These are phyloP conservation scores for Crypturellus undulatus DNA, from an alignment of 2,113 vertebrate genomes.

Conservation along the genomic window DNA sequence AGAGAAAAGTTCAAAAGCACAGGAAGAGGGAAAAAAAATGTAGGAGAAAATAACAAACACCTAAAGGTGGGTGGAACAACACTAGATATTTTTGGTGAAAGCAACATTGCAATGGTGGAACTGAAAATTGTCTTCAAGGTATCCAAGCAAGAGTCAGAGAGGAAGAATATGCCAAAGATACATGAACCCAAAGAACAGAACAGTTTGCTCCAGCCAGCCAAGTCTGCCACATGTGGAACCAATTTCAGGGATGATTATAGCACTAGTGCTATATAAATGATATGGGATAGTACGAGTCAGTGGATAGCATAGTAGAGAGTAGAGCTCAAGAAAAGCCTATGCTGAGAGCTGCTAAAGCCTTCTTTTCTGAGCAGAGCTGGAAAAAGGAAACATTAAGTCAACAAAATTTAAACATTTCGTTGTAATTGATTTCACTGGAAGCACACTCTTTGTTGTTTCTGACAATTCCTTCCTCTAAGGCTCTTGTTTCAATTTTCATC, in stretches of 20 bases:
- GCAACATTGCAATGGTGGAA: neutral
- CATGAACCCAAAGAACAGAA: neutral
- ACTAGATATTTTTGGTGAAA: neutral
- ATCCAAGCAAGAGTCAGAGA: neutral
- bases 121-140: neutral
- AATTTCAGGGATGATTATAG: slow-evolving; percentile 17
- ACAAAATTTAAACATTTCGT: neutral
- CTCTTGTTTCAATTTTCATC: neutral
- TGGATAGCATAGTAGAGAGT: neutral
- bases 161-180: neutral
- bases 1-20: neutral
- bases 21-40: neutral
- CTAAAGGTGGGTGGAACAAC: neutral
- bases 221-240: slow-evolving; percentile 13
- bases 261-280: neutral
- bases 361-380: neutral
- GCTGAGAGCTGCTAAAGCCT: neutral
- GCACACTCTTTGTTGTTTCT: neutral
- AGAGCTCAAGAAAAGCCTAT: neutral
- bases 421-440: neutral
- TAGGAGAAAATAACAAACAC: neutral
- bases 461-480: neutral
- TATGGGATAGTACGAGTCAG: neutral
- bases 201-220: neutral
- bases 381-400: neutral